Evolutionary conservation across 2,797 vertebrate genomes (phyloP), one percentile per base, ranked within the genome.

Genomic region (Rachycentron canadum): DNA sequence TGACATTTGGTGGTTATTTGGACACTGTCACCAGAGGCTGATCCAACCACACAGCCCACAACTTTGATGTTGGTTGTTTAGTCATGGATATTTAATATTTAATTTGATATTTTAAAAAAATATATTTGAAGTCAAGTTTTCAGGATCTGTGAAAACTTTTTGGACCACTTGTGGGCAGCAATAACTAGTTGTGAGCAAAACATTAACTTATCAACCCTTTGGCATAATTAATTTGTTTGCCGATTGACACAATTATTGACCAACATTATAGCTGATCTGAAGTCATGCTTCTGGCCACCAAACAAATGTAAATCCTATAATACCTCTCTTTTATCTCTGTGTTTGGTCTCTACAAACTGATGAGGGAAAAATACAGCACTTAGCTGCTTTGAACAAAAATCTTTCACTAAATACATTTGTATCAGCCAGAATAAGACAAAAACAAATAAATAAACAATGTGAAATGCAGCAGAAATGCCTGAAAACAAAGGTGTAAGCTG

Each of bases 401-500:
- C 34, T 25, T 3, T 43, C 19, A 30, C 17, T 43, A 19, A 43
- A 43, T 32, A 8, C 1, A 63, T 34, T 30, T 12, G 28, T 26
- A 36, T 32, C 8, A 50, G 19, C 7, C 41, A 53, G 36, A 66
- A 41, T 40, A 3, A 57, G 4, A 9, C 47, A 30, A 36, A 57
- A 64, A 17, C 2, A 26, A 28, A 59, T 21, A 57, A 26, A 50
- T 30, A 45, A 16, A 68, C 4, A 40, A 43, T 13, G 34, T 5
- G 43, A 57, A 61, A 25, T 25, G 30, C 3, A 45, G 64, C 30
- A 28, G 25, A 41, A 78, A 60, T 3, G 40, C 14, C 70, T n/a
- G 23, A 56, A 32, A 68, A 47, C 23, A 43, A 62, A 77, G 21
- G 56, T 63, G 63, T 23, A 21, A 1, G 28, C 17, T 16, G 1